These are phyloP conservation scores for Parnassius orleans DNA, from an alignment of 2,888 invertebrate species.

Conservation along the genomic window DNA sequence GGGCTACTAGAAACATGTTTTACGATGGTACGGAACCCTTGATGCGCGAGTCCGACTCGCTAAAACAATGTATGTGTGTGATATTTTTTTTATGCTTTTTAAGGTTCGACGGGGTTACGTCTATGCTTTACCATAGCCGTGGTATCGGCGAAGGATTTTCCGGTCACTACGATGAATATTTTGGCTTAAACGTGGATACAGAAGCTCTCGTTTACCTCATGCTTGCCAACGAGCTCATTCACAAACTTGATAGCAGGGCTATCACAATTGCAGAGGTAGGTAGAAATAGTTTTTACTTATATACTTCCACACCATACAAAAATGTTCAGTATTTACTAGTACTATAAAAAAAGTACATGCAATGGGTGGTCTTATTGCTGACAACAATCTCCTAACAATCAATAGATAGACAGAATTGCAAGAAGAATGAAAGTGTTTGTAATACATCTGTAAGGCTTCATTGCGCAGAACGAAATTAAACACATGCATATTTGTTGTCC, in stretches of 20 bases:
- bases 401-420: not conserved
- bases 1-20: too few relatives aligned
- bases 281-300: too few relatives aligned
- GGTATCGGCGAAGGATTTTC: conserved; percentile 95
- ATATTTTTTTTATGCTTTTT: not conserved
- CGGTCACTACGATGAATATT: conserved; percentile 98
- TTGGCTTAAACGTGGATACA: conserved; percentile 96
- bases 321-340: too few relatives aligned
- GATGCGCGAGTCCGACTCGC: too few relatives aligned
- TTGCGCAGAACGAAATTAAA: too few relatives aligned
- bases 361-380: too few relatives aligned
- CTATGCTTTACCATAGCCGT: conserved; percentile 98
- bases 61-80: too few relatives aligned
- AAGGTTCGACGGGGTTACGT: conserved; percentile 99
- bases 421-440: not conserved
- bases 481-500: too few relatives aligned
- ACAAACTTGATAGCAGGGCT: conserved; percentile 86
- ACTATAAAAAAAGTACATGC: too few relatives aligned
- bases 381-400: too few relatives aligned
- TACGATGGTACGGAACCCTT: too few relatives aligned
- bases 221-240: conserved; percentile 95
- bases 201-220: conserved; percentile 97
- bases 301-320: too few relatives aligned
- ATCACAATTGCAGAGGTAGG: conserved; percentile 97
- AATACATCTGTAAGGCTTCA: not conserved